Evolutionary conservation across 2,113 vertebrate species (phyloP), one percentile per base, ranked within the genome.

Genomic region (Myiopsitta monachus): DNA sequence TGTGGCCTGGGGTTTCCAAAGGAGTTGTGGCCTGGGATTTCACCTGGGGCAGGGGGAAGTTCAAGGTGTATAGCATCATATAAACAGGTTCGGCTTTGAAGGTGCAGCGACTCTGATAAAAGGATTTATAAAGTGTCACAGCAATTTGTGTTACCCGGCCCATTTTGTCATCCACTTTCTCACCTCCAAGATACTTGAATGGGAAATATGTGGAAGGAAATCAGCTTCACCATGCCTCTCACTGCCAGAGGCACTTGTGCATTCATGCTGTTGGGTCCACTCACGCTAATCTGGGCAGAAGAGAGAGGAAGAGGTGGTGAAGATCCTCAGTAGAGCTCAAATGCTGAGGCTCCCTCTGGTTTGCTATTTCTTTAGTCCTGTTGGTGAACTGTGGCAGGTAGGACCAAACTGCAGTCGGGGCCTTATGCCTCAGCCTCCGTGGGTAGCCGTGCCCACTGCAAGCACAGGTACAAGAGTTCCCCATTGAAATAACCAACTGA

Each of bases 371-470:
- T 54, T 82, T 61, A 23, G 41, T 66, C 39, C 69, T 66, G 24
- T 9, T 31, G 51, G 39, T 41, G 33, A 81, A 23, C 19, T 36
- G 43, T 13, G 9, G 3, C 26, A 69, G 44, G 13, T 12, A 68
- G 61, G 47, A 90, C 9, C 39, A 47, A 72, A 43, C 17, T 41
- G 24, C 36, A 47, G 63, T 4, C 59, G 46, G 28, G 18, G 66
- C 30, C 47, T 36, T 0, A 0, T 28, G 21, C 31, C 31, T 67
- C 63, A 76, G 46, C 27, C 64, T 27, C 52, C 0, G 0, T 11
- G 47, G 38, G 14, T 52, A 31, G 47, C 28, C 1, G 4, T 6
- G 33, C 47, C 18, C 19, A 27, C 15, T 21, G 46, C 39, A 75
- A 83, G 46, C 49, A 68, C 24, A 31, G 9, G 26, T 31, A 24